Evolutionary conservation across 2,888 invertebrate genomes (phyloP), one percentile per base, ranked within the genome.

Genomic region (Mythimna impura): DNA sequence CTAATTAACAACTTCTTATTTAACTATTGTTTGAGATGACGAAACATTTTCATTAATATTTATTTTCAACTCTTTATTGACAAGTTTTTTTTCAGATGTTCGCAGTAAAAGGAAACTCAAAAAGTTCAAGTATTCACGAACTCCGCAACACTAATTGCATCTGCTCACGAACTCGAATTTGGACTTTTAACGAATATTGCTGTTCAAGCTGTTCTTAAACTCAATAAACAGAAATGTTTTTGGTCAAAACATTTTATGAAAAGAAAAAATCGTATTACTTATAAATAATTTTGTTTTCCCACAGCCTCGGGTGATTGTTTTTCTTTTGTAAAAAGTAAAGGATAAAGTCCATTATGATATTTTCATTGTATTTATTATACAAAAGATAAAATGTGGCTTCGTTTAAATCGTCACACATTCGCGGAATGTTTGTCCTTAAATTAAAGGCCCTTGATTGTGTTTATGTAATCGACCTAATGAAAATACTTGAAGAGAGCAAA

Each of bases 71-170:
- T 55, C 30, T 63, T 17, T 52, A 81, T 67, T 68, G 71, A 70
- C 43, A 25, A 66, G 22, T 66, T 55, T 55, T 3, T 25, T 60
- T 43, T 55, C 25, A 61, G 17, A 14, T 20, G 10, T 40, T 47
- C 9, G 54, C 9, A 12, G 5, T 30, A 20, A 34, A 73, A 66
- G 70, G 71, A 68, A 75, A 75, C 76, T 79, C 65, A 55, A 64
- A 79, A 76, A 71, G 55, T 82, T 71, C 12, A 71, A 78, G 67
- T 60, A 57, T 69, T 63, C 62, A 30, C 17, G 75, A 85, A 83
- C 84, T 85, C 76, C 50, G 68, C 68, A 67, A 85, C 82, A 86
- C 85, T 89, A 88, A 89, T 89, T 86, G 85, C 85, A 83, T 84
- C 81, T 81, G 80, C 79, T 85, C 79, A 81, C 79, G 84, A 83